Evolutionary conservation across 2,113 vertebrate genomes (phyloP).

Genomic region (Egretta garzetta): DNA sequence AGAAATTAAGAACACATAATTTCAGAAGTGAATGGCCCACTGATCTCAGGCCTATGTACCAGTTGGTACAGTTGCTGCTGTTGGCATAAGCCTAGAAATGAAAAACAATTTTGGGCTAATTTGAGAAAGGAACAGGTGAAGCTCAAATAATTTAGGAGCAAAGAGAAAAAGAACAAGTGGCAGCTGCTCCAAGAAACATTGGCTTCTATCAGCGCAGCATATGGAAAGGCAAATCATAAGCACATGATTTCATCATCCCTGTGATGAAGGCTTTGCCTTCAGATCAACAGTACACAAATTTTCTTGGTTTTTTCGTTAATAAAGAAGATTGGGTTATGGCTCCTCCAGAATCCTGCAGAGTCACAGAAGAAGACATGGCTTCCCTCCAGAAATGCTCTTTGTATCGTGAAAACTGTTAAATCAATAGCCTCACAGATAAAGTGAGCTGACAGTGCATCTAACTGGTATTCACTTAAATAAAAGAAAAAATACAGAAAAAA

Average conservation of each 20-base stretch:
- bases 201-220: conserved; percentile 2
- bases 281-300: conserved; percentile 22
- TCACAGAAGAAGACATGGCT: conserved; percentile 1
- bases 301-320: conserved; percentile 17
- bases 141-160: conserved; percentile 56
- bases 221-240: conserved; percentile 20
- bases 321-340: background rate
- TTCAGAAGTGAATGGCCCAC: background rate
- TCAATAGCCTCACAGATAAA: background rate
- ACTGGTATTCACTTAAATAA: background rate
- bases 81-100: conserved; percentile 32
- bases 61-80: conserved; percentile 43
- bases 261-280: conserved; percentile 26
- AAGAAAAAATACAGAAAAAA: background rate
- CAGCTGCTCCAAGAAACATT: conserved; percentile 36
- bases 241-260: conserved; percentile 24
- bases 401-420: background rate
- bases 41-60: background rate
- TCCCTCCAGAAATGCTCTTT: background rate
- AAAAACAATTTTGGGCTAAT: conserved; percentile 59
- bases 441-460: background rate
- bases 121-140: conserved; percentile 68
- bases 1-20: background rate
- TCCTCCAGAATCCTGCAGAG: background rate
- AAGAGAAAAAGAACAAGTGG: conserved; percentile 54